Evolutionary conservation across 92 coral and sea anemone genomes (phyloP).

Genomic region (Phenganax stokvisi): DNA sequence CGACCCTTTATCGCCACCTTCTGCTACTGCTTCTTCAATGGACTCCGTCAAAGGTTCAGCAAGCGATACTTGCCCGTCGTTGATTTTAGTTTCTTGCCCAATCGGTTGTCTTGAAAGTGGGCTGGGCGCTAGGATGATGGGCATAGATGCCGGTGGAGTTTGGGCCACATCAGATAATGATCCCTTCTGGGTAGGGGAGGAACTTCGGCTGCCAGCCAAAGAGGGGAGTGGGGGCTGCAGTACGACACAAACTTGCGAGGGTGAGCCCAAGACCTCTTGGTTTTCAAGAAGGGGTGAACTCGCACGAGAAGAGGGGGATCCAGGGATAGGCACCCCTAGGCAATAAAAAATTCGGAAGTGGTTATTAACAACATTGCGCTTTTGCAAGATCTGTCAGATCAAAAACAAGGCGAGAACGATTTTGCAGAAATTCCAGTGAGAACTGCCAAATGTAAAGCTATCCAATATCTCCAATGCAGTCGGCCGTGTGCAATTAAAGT

Average conservation of each 20-base stretch:
- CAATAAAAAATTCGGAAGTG: neutral
- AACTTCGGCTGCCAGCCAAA: slow-evolving; percentile 73
- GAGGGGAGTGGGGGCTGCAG: slow-evolving; percentile 97
- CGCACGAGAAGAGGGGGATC: slow-evolving; percentile 7
- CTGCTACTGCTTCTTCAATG: slow-evolving; percentile 16
- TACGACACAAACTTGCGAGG: slow-evolving; percentile 83
- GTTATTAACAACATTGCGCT: too few relatives aligned
- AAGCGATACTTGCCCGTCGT: neutral
- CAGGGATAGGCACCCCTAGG: slow-evolving; percentile 2
- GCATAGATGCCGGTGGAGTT: slow-evolving; percentile 77
- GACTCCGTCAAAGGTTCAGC: slow-evolving; percentile 18
- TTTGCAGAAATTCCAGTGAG: too few relatives aligned
- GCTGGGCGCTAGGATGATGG: slow-evolving; percentile 97
- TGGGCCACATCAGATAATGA: slow-evolving; percentile 90
- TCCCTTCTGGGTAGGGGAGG: slow-evolving; percentile 90
- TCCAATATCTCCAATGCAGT: slow-evolving; percentile 40
- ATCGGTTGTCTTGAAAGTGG: slow-evolving; percentile 49
- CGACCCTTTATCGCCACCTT: neutral
- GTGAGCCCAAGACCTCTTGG: slow-evolving; percentile 52
- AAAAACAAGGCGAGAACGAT: too few relatives aligned
- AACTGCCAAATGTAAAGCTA: too few relatives aligned
- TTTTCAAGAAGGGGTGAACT: slow-evolving; percentile 32
- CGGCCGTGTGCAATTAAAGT: slow-evolving; percentile 30
- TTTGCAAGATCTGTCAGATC: too few relatives aligned
- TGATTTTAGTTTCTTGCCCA: neutral